A percentile compares a stretch with the other conserved stretches of the same genome.
Conservation (phyloP, 1,140 invertebrate species). For the Drosophila kohkoa region DNA sequence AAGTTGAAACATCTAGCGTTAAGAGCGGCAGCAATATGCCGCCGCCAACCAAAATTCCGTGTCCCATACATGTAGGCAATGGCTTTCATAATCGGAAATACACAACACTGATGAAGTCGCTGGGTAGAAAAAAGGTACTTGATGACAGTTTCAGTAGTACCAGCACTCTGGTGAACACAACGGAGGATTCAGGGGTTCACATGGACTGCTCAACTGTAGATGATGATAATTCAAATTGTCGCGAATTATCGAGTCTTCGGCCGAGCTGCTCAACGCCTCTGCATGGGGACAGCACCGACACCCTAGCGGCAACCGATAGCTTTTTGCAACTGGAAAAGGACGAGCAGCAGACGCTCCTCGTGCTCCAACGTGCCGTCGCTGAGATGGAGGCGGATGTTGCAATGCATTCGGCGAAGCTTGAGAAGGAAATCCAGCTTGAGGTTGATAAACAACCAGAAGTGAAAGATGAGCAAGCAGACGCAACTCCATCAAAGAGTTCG, state of each 20-base stretch:
- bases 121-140: not conserved
- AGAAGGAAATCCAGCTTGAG: conserved; percentile 19
- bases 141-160: conserved; percentile 32
- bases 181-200: conserved; percentile 58
- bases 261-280: conserved; percentile 10
- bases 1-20: not conserved
- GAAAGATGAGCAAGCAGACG: not conserved
- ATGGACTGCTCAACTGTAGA: conserved; percentile 31
- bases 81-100: conserved; percentile 48
- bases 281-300: conserved; percentile 11
- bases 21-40: not conserved
- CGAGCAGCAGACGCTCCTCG: conserved; percentile 54
- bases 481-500: not conserved
- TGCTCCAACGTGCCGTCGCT: conserved; percentile 65
- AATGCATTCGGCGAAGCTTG: conserved; percentile 21
- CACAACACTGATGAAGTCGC: conserved; percentile 15
- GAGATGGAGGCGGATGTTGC: conserved; percentile 70
- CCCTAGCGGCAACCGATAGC: conserved; percentile 2
- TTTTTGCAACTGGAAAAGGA: conserved; percentile 27
- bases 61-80: conserved; percentile 27
- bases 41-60: conserved; percentile 56
- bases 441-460: not conserved
- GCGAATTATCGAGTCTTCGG: not conserved
- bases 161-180: conserved; percentile 31
- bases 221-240: conserved; percentile 2